These are phyloP conservation scores for Ctena decussata DNA, from an alignment of 2,888 invertebrate species.

Conservation along the genomic window DNA sequence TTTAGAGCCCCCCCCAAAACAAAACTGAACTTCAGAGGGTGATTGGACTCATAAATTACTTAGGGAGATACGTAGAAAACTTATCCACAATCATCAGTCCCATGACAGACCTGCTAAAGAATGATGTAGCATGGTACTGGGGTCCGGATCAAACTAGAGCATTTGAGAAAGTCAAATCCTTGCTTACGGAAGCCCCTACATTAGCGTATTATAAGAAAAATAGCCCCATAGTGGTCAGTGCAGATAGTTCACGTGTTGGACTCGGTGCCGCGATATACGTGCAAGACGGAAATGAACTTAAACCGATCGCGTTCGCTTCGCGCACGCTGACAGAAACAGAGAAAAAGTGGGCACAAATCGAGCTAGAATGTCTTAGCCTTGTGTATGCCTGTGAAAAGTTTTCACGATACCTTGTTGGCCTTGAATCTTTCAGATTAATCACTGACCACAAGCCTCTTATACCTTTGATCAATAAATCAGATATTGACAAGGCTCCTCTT, in stretches of 20 bases:
- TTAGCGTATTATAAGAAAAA: not conserved
- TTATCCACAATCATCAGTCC: constrained; percentile 39
- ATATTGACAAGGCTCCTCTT: not conserved
- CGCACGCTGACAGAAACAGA: not conserved
- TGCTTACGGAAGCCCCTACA: not conserved
- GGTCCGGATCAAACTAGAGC: constrained; percentile 55
- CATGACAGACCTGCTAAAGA: constrained; percentile 39
- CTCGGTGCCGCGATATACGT: not conserved
- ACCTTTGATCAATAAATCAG: not conserved
- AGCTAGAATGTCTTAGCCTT: not conserved
- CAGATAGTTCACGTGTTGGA: not conserved
- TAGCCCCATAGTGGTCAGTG: not conserved
- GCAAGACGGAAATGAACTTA: not conserved
- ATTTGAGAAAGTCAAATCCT: constrained; percentile 57
- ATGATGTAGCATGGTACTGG: constrained; percentile 45
- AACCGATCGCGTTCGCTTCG: not conserved
- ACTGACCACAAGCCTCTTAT: not conserved
- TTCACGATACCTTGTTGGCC: not conserved
- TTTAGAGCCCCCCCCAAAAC: constrained; percentile 38
- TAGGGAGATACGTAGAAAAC: constrained; percentile 35
- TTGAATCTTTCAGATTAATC: not conserved
- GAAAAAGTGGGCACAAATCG: not conserved
- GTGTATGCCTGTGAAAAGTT: not conserved
- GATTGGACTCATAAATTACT: constrained; percentile 61
- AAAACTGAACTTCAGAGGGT: constrained; percentile 34